phyloP scores from a whole-genome alignment of 2,888 invertebrate species.

The Atrina japonica region DNA sequence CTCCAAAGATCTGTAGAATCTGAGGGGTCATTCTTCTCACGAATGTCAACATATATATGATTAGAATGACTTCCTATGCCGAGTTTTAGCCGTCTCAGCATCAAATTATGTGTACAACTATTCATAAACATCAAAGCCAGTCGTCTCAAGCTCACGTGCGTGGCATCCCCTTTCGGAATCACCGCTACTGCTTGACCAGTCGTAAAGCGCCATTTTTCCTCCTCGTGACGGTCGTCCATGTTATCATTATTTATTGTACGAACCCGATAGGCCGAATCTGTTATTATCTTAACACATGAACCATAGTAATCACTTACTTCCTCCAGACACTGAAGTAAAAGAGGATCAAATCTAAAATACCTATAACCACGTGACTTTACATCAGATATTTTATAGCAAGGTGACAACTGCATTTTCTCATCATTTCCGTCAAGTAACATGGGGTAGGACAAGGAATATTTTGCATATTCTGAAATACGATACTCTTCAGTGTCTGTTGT shows the following conservation, averaged over 20 bases:
- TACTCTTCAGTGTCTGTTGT: slow-evolving; percentile 48
- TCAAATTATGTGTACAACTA: slow-evolving; percentile 38
- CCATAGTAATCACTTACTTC: slow-evolving; percentile 44
- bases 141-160: background rate
- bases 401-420: slow-evolving; percentile 21
- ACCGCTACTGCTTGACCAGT: slow-evolving; percentile 62
- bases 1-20: slow-evolving; percentile 51
- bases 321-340: slow-evolving; percentile 54
- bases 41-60: slow-evolving; percentile 52
- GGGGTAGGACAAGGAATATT: slow-evolving; percentile 18
- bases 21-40: slow-evolving; percentile 37
- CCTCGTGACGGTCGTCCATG: slow-evolving; percentile 50
- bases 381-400: slow-evolving; percentile 32
- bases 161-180: slow-evolving; percentile 42
- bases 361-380: slow-evolving; percentile 31
- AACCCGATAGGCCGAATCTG: slow-evolving; percentile 53
- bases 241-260: slow-evolving; percentile 53
- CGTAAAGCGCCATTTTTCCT: slow-evolving; percentile 50
- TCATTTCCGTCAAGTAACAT: slow-evolving; percentile 38
- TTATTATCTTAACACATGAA: slow-evolving; percentile 42
- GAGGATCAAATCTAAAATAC: slow-evolving; percentile 55
- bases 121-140: slow-evolving; percentile 45
- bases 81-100: slow-evolving; percentile 46
- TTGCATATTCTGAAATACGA: slow-evolving; percentile 2
- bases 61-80: slow-evolving; percentile 55